Evolutionary conservation across 1,140 invertebrate species (phyloP), one percentile per base, ranked within the genome.

Genomic region (Bicyclus anynana): DNA sequence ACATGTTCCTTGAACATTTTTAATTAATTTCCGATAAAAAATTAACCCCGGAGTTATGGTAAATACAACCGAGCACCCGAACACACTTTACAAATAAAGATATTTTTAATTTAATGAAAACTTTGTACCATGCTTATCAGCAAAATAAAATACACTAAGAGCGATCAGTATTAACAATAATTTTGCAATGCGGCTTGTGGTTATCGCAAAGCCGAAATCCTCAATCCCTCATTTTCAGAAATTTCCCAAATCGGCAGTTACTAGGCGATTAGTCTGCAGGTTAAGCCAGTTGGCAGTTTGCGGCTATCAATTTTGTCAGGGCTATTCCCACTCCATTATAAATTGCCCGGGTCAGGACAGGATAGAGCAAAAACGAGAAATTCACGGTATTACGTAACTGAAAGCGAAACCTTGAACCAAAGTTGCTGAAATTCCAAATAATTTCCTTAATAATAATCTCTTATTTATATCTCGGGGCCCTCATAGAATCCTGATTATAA

Each of bases 201-300:
- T 14, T 40, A 16, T 40, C 13, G 14, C 16, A 7, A 12, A 33
- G 29, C 13, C 17, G 13, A 5, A 14, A 40, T 17, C 37, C 16
- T 17, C 37, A 40, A 44, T 44, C n/a, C 44, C 18, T 50, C 9
- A 50, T 50, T 44, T 53, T 29, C 38, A 13, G 20, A 57, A 44
- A 44, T 20, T 51, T 57, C 38, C 23, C 37, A 50, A 40, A 53
- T 26, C 21, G 23, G 12, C 37, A 17, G 21, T 42, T 42, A 42
- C 20, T 44, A 29, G 5, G 40, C 26, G 37, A 51, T 57, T 57
- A 57, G 47, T 35, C 23, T 33, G 55, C 47, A 57, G 55, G 55
- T 57, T 57, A 57, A 57, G 37, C 51, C 38, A 53, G 51, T 53
- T 29, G 26, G 14, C 53, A 38, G 27, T 55, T 59, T 59, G 57